Conservation (phyloP, 2,797 vertebrate species). For the Ptychobarbus kaznakovi region DNA sequence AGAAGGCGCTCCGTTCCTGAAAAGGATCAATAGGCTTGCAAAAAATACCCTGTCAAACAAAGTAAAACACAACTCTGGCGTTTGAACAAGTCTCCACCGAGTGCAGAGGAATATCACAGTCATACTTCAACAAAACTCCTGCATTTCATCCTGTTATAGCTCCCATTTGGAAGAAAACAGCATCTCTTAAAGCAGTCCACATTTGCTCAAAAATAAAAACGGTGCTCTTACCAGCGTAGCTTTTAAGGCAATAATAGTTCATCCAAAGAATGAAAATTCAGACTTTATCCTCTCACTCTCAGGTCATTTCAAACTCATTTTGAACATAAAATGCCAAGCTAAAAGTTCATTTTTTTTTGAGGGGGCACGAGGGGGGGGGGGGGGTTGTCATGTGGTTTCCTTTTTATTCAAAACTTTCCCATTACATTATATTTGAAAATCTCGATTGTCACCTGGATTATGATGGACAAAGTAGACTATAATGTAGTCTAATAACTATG, state of each 20-base stretch:
- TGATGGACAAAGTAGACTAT: no score
- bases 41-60: conserved; percentile 33
- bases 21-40: conserved; percentile 40
- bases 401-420: no score
- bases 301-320: not conserved
- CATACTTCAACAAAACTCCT: conserved; percentile 17
- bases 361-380: no score
- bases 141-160: conserved; percentile 21
- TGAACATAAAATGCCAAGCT: no score
- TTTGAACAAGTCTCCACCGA: not conserved
- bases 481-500: no score
- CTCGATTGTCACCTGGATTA: no score
- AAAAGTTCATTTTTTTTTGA: no score
- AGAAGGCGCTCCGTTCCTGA: not conserved
- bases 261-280: not conserved
- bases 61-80: conserved; percentile 20
- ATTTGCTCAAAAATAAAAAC: conserved; percentile 36
- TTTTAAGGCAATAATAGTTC: conserved; percentile 19
- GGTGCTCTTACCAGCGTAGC: conserved; percentile 27
- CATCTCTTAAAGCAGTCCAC: conserved; percentile 1
- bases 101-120: conserved; percentile 17
- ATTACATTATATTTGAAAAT: no score
- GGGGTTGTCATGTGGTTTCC: no score
- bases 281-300: not conserved
- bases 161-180: conserved; percentile 29